Evolutionary conservation across 2,888 invertebrate species (phyloP).

Genomic region (Drosophila algonquin): DNA sequence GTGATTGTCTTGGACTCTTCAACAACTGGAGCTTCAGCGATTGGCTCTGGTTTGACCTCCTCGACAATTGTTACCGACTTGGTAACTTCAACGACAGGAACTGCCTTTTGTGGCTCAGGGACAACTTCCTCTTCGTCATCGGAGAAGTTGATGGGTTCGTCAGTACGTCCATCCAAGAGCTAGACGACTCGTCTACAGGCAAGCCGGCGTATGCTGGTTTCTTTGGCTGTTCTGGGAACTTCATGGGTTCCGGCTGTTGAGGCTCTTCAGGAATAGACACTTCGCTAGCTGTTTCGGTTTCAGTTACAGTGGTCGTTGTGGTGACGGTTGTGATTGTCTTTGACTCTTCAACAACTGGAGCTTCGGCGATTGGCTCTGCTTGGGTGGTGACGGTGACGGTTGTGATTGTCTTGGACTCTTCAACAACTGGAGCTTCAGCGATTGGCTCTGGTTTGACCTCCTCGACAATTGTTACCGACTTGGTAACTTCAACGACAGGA

Average conservation of each 20-base stretch:
- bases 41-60: neutral
- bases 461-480: neutral
- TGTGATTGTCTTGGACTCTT: constrained; percentile 11
- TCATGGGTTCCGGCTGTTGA: constrained; percentile 4
- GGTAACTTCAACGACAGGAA: neutral
- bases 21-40: neutral
- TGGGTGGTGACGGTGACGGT: no score
- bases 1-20: constrained; percentile 5
- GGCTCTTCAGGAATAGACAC: constrained; percentile 13
- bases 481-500: neutral
- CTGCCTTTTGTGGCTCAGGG: neutral
- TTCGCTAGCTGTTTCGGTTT: neutral
- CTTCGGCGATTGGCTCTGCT: neutral
- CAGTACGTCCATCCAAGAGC: constrained; percentile 31
- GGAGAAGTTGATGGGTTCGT: constrained; percentile 31
- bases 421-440: neutral
- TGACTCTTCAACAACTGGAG: neutral
- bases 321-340: constrained; percentile 22
- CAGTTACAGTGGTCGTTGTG: constrained; percentile 21
- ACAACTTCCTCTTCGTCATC: constrained; percentile 14
- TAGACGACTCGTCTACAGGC: constrained; percentile 71
- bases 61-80: neutral
- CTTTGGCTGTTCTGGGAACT: constrained; percentile 33
- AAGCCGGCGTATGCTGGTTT: constrained; percentile 70
- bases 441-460: neutral